A percentile compares a stretch with the other conserved stretches of the same genome.
phyloP scores from a whole-genome alignment of 92 coral and sea anemone species.

The Galaxea fascicularis region DNA sequence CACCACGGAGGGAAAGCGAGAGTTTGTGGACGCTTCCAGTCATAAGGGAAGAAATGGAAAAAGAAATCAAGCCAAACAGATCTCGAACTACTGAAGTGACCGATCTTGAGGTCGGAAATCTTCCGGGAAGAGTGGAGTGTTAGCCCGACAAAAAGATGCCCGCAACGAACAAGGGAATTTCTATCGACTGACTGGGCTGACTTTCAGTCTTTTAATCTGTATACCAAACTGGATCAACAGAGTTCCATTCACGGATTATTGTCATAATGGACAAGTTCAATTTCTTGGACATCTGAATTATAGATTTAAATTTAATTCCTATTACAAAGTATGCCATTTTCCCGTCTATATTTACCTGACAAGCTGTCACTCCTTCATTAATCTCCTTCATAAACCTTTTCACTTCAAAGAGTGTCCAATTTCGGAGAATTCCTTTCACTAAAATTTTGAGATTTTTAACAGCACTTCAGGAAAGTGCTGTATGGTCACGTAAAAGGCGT shows the following conservation, averaged over 20 bases:
- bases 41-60: conserved; percentile 76
- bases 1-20: conserved; percentile 73
- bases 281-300: background rate
- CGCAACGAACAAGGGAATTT: background rate
- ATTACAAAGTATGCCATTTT: background rate
- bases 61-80: conserved; percentile 49
- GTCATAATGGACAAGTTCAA: background rate
- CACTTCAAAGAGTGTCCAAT: background rate
- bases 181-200: background rate
- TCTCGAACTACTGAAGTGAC: conserved; percentile 80
- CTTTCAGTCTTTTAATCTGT: background rate
- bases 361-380: background rate
- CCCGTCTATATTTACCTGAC: background rate
- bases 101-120: conserved; percentile 53
- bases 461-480: background rate
- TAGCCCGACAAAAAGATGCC: background rate
- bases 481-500: background rate
- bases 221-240: background rate
- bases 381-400: background rate
- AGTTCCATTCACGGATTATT: background rate
- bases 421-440: background rate
- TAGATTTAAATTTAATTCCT: background rate
- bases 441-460: background rate
- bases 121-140: conserved; percentile 34
- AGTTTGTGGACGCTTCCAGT: conserved; percentile 74